Conservation (phyloP, 2,888 invertebrate genomes). For the Ditula angustiorana region DNA sequence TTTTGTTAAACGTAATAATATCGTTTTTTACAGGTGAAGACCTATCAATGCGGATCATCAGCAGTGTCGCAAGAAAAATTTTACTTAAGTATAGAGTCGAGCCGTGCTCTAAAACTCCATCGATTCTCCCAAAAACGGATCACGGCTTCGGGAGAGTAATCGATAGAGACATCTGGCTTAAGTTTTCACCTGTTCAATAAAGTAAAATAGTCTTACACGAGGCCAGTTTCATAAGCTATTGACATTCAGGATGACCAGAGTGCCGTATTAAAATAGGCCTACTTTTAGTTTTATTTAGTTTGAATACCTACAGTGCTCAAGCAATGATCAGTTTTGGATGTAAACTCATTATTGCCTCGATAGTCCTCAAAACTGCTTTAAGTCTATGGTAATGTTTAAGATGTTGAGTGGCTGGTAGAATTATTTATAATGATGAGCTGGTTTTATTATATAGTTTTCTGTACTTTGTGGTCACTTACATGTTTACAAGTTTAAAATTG, state of each 20-base stretch:
- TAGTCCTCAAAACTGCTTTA: too few species aligned
- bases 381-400: too few species aligned
- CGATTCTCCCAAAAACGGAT: slow-evolving; percentile 58
- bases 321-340: background rate
- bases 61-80: slow-evolving; percentile 55
- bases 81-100: slow-evolving; percentile 62
- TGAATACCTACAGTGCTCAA: background rate
- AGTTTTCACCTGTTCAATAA: slow-evolving; percentile 52
- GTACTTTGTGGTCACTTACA: too few species aligned
- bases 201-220: background rate
- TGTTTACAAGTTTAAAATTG: too few species aligned
- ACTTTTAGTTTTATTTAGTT: background rate
- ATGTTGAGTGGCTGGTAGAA: too few species aligned
- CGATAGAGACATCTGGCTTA: slow-evolving; percentile 67
- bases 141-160: slow-evolving; percentile 68
- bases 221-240: background rate
- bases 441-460: too few species aligned
- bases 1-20: slow-evolving; percentile 24
- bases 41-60: slow-evolving; percentile 64
- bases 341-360: too few species aligned
- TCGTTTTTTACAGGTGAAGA: slow-evolving; percentile 67
- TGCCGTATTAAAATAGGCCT: background rate
- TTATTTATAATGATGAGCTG: too few species aligned
- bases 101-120: slow-evolving; percentile 60
- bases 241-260: background rate